A percentile compares a stretch with the other conserved stretches of the same genome.
phyloP scores from a whole-genome alignment of 2,113 vertebrate species.

The Oriolus oriolus region DNA sequence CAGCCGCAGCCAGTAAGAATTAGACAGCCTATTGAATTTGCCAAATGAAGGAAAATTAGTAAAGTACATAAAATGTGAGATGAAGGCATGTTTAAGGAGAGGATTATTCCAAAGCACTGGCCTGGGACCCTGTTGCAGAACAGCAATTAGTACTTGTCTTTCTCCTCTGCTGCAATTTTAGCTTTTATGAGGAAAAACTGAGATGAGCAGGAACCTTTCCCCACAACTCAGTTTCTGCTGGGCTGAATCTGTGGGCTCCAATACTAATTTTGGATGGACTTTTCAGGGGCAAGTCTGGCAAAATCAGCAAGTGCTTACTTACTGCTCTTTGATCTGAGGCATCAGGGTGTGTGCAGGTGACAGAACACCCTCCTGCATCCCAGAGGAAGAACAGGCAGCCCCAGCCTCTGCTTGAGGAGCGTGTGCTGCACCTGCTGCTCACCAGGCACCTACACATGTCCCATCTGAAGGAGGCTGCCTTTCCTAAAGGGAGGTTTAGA shows the following conservation, averaged over 20 bases:
- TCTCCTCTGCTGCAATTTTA: neutral
- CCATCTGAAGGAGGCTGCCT: neutral
- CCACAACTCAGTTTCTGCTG: neutral
- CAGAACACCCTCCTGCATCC: neutral
- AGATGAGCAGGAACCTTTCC: neutral
- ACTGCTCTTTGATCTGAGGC: neutral
- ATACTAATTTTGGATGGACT: neutral
- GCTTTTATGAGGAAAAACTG: neutral
- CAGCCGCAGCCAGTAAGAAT: neutral
- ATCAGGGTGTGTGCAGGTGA: neutral
- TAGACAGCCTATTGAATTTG: neutral
- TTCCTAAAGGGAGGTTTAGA: neutral
- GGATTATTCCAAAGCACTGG: neutral
- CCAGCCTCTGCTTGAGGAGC: neutral
- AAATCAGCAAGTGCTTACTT: neutral
- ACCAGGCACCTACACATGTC: rapidly evolving
- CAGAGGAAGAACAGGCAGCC: neutral
- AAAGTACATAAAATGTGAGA: neutral
- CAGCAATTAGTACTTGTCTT: neutral
- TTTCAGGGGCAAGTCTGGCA: neutral
- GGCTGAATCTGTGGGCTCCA: neutral
- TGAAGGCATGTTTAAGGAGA: neutral
- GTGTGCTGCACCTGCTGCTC: rapidly evolving
- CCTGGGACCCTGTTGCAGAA: neutral
- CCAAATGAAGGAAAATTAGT: neutral